phyloP scores from a whole-genome alignment of 2,113 vertebrate genomes.

The Vulpes vulpes region DNA sequence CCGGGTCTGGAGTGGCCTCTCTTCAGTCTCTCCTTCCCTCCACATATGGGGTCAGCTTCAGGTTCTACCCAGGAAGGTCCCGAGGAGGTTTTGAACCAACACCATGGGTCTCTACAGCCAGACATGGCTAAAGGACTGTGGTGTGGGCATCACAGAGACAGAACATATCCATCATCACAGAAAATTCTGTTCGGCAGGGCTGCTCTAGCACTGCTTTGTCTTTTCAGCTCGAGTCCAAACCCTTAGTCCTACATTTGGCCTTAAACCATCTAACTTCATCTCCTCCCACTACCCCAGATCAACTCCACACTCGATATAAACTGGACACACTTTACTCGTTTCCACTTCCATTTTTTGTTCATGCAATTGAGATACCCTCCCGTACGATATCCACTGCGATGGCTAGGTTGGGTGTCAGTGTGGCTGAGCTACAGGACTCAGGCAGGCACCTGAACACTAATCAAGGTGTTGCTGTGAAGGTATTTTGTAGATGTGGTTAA shows the following conservation, averaged over 20 bases:
- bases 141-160: not conserved
- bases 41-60: not conserved
- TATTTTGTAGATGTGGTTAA: not conserved
- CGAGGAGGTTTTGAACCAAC: not conserved
- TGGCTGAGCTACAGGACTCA: not conserved
- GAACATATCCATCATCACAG: not conserved
- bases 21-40: not conserved
- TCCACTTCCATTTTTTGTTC: not conserved
- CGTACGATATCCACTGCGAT: not conserved
- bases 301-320: not conserved
- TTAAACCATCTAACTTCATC: not conserved
- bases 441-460: not conserved
- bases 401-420: too few species aligned
- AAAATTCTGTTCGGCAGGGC: not conserved
- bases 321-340: not conserved
- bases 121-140: not conserved
- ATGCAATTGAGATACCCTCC: not conserved
- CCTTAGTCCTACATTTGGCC: not conserved
- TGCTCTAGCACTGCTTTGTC: not conserved
- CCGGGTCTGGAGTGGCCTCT: not conserved
- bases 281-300: not conserved
- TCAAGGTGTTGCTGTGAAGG: not conserved
- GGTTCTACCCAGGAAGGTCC: not conserved
- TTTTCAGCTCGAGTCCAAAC: not conserved
- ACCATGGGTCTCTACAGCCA: not conserved